Base-by-base conservation (phyloP, 2,797 vertebrate species). In the Crax fasciolata region DNA sequence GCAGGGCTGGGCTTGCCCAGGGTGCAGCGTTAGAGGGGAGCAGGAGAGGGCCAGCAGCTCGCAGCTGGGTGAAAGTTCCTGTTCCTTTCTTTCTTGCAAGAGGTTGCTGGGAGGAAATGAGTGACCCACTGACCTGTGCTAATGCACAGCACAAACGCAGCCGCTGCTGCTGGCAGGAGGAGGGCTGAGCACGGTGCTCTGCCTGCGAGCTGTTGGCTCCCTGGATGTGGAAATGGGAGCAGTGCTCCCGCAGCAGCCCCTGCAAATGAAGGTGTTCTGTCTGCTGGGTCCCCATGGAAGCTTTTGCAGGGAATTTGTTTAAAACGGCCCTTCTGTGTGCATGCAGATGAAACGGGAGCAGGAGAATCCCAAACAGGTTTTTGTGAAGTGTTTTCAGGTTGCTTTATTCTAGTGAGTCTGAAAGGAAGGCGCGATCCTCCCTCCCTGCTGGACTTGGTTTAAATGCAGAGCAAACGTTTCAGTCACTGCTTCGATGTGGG, bases 101-200 rank as follows among this genome's bases (percentile, higher is more conserved):
- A 94, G 81, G 92, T 95, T 83, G 84, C 94, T 95, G 90, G 93
- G 89, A 96, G 96, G 96, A 97, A 96, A 91, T 91, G 92, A 94
- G 90, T 80, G 94, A 93, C 96, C 96, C 90, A 59, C 23, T 93
- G 96, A 58, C 96, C 95, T 87, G 74, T 92, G 90, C 62, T 96
- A 96, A 97, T 92, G 46, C 27, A 2, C 57, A 89, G 90, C 89
- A 15, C 89, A 93, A 94, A 92, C 46, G 9, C 1, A 95, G 87
- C 85, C 4, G n/a, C 75, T 79, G 89, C 93, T 84, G 89, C 89
- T 89, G 94, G 39, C 62, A 83, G 89, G 89, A 30, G 51, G 92
- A 89, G 93, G 71, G 89, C 95, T 92, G 41, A 1, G 93, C 48
- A 25, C 93, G 87, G 84, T 84, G 90, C 93, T 94, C 41, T 95